These are phyloP conservation scores for Drosophila persimilis DNA, from an alignment of 1,140 invertebrate genomes.

Conservation along the genomic window DNA sequence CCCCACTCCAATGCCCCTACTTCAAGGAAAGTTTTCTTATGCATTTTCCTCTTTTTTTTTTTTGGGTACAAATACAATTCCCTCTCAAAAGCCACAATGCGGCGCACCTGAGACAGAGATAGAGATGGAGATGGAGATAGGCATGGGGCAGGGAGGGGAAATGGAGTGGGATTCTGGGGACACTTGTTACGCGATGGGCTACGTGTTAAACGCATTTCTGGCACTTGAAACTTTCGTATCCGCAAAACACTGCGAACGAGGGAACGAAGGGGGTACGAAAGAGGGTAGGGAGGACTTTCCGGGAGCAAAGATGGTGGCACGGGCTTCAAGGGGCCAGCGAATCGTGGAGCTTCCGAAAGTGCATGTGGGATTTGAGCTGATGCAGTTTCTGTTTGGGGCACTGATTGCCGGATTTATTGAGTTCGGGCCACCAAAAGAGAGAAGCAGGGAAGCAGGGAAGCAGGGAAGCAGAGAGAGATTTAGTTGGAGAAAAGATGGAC, in stretches of 20 bases:
- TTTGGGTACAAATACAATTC: slow-evolving; percentile 60
- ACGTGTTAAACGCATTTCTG: slow-evolving; percentile 74
- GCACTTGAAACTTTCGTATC: slow-evolving; percentile 56
- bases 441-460: too few species aligned
- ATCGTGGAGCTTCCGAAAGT: slow-evolving; percentile 56
- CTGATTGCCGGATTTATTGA: slow-evolving; percentile 69
- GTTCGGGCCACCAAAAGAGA: slow-evolving; percentile 32
- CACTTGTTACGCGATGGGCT: slow-evolving; percentile 56
- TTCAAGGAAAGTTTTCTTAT: slow-evolving; percentile 49
- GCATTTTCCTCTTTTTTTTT: slow-evolving; percentile 10
- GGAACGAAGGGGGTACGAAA: too few species aligned
- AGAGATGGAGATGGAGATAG: slow-evolving; percentile 27
- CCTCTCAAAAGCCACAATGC: slow-evolving; percentile 55
- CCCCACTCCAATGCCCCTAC: not conserved
- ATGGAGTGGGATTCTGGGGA: slow-evolving; percentile 10
- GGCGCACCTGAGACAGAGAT: slow-evolving; percentile 55
- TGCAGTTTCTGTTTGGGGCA: slow-evolving; percentile 48
- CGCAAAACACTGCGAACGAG: slow-evolving; percentile 2
- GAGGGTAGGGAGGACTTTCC: slow-evolving; percentile 3
- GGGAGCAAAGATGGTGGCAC: not conserved
- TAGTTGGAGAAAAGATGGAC: slow-evolving; percentile 1
- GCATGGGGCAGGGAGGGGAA: slow-evolving; percentile 2
- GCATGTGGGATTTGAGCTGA: slow-evolving; percentile 69
- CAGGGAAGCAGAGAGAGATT: not conserved
- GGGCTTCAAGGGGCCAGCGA: slow-evolving; percentile 23